Evolutionary conservation across 2,888 invertebrate genomes (phyloP), one percentile per base, ranked within the genome.

Genomic region (Ophonus ardosiacus): DNA sequence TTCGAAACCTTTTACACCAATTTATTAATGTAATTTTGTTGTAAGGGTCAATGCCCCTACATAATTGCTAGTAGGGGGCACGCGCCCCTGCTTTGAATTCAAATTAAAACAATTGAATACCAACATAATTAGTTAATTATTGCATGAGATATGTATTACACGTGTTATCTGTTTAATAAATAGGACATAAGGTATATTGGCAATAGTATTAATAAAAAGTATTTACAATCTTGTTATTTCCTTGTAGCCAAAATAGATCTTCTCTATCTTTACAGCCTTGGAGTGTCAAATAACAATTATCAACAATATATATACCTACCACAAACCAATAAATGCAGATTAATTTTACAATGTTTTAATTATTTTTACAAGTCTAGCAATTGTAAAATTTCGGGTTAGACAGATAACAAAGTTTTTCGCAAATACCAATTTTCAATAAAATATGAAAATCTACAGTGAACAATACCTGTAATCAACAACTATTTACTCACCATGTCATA

Each of bases 381-480:
- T 24, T 38, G 15, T 31, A 68, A 68, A 68, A 68, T 68, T 68
- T 38, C 7, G 31, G 68, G 38, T n/a, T n/a, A 10, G n/a, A 68
- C 1, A 68, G 68, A 68, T 68, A 68, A 65, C 13, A 65, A 31
- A 31, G 65, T 68, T 4, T 68, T 68, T 68, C 68, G 15, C 68
- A 38, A 51, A 10, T 38, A 21, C 63, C 18, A 65, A 65, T 38
- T 21, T 65, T 65, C 24, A 68, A 68, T 68, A 68, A 68, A 68
- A 68, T 68, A 68, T 68, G 24, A 68, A 7, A 38, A 68, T 68
- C 6, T 15, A 68, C 68, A 68, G 68, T 68, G 68, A 68, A 68
- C 68, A 68, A 68, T 68, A 68, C 24, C 6, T 63, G 68, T 68
- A 38, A 68, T 68, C 31, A 31, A 68, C 15, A 24, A 68, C 31